Base-by-base conservation (phyloP, 2,888 invertebrate species). In the Cabera pusaria region DNA sequence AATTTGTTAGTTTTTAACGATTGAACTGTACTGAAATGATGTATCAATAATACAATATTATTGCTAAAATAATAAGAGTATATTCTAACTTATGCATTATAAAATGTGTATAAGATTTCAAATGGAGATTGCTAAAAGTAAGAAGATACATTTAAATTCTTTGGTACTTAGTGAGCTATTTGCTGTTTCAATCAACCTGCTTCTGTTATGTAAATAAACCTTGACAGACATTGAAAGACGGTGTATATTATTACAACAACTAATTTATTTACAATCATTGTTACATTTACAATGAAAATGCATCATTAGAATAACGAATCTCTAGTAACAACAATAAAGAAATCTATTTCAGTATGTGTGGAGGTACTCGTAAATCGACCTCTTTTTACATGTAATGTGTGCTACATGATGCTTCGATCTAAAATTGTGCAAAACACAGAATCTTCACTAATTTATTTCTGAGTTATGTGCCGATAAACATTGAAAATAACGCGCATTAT, bases 151-250 rank as follows among this genome's bases (percentile, higher is more conserved):
- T n/a, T n/a, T n/a, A n/a, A n/a, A n/a, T n/a, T n/a, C n/a, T n/a
- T n/a, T n/a, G n/a, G n/a, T n/a, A n/a, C n/a, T n/a, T n/a, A n/a
- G n/a, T n/a, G n/a, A n/a, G n/a, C n/a, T n/a, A n/a, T n/a, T n/a
- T n/a, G n/a, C n/a, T 28, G 31, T 31, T 31, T 31, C 14, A 27
- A 32, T 18, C 20, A 11, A 25, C 26, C 19, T 24, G 26, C 16
- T 16, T 35, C 20, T 42, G 42, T 50, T 50, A 42, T 47, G 44
- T 32, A 43, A 50, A 48, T 38, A 45, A 17, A 18, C 7, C 17
- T 16, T 16, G 21, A 7, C 24, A 23, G 26, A 31, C 20, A 22
- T 19, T 26, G 6, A 26, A 22, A 32, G 17, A 22, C 8, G 2
- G 25, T 34, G 21, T 28, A 17, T 19, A 21, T 17, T 17, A 34